Evolutionary conservation across 64 coral and sea anemone genomes (phyloP).

Genomic region (Stylophora pistillata): DNA sequence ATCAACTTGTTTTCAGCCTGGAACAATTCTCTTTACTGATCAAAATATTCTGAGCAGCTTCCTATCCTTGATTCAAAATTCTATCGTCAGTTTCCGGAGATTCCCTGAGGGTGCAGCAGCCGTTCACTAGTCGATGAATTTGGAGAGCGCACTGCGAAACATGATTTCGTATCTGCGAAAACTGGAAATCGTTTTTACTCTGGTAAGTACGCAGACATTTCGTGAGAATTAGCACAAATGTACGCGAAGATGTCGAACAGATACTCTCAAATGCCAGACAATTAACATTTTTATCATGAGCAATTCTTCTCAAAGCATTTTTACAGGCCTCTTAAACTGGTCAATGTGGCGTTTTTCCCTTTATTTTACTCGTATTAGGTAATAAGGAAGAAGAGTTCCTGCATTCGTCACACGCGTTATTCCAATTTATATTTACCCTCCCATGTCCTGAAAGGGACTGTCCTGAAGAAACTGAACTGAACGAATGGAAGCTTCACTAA

Average conservation of each 20-base stretch:
- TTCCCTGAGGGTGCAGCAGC: slow-evolving; percentile 5
- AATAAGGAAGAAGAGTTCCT: no score
- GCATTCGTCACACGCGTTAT: no score
- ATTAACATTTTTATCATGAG: no score
- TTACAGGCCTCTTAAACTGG: neutral
- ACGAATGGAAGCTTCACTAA: neutral
- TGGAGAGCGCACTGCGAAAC: neutral
- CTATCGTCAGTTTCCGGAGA: neutral
- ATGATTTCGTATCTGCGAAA: neutral
- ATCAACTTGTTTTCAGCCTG: neutral
- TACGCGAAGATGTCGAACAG: no score
- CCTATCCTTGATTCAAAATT: neutral
- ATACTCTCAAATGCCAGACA: no score
- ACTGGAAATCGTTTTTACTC: neutral
- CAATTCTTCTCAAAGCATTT: no score
- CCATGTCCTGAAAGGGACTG: no score
- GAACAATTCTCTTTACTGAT: slow-evolving; percentile 10
- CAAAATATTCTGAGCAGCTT: slow-evolving; percentile 12
- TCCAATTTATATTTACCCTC: no score
- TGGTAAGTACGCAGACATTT: neutral
- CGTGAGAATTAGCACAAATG: no score
- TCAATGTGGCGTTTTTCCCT: neutral
- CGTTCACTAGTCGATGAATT: neutral
- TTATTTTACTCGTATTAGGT: neutral
- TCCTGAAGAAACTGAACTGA: neutral